Conservation (phyloP, 2,888 invertebrate species). For the Habrosyne pyritoides region DNA sequence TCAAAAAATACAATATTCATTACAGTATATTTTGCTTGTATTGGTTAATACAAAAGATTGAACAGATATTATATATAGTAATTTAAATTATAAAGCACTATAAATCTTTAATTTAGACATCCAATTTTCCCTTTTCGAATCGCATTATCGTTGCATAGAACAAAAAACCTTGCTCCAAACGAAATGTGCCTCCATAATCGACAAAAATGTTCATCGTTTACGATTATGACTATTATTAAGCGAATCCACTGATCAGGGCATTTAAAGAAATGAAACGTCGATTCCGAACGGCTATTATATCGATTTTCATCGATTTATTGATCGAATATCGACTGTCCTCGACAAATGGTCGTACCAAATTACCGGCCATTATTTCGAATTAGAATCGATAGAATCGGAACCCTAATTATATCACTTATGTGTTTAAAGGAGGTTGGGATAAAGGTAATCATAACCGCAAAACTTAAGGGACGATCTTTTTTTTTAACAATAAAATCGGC, state of each 20-base stretch:
- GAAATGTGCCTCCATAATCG: slow-evolving; percentile 51
- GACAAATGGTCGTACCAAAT: slow-evolving; percentile 80
- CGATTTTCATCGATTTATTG: slow-evolving; percentile 83
- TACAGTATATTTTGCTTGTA: neutral
- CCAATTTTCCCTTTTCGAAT: slow-evolving; percentile 7
- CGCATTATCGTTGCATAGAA: slow-evolving; percentile 12
- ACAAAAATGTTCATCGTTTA: slow-evolving; percentile 71
- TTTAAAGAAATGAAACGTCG: slow-evolving; percentile 83
- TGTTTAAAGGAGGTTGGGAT: slow-evolving; percentile 82
- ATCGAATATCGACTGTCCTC: slow-evolving; percentile 83
- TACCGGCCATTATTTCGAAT: slow-evolving; percentile 81
- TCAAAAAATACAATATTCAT: neutral
- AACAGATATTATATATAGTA: neutral
- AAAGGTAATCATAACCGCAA: slow-evolving; percentile 70
- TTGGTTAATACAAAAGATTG: neutral
- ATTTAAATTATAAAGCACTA: neutral
- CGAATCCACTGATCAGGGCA: slow-evolving; percentile 78
- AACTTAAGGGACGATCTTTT: slow-evolving; percentile 45
- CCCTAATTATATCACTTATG: slow-evolving; percentile 84
- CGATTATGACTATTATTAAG: slow-evolving; percentile 80
- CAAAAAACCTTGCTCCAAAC: slow-evolving; percentile 32
- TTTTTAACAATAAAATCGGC: slow-evolving; percentile 36
- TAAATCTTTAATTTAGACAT: neutral
- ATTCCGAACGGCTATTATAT: slow-evolving; percentile 76
- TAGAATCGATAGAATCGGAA: slow-evolving; percentile 81